Evolutionary conservation across 2,888 invertebrate genomes (phyloP), one percentile per base, ranked within the genome.

Genomic region (Dione juno): DNA sequence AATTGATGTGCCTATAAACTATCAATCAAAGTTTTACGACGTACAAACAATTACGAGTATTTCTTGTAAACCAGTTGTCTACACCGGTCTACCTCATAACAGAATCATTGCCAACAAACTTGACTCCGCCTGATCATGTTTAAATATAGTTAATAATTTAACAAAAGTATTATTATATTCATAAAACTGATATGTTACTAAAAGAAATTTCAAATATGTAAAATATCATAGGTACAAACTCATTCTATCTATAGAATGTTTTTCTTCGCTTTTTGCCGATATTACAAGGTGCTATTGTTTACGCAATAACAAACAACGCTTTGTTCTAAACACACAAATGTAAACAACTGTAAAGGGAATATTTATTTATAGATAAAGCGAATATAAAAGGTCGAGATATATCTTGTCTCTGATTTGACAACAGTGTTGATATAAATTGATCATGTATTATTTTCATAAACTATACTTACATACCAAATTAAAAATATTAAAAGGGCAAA

Each of bases 21-120:
- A 89, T 91, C 90, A 89, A 91, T 92, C 91, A 91, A 84, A 84
- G 85, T 88, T 92, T 91, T 86, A 92, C 89, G 87, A 84, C 80
- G 81, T 78, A 82, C 84, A 85, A 85, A 89, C 90, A 89, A 89
- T 86, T 85, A 37, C 57, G 57, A 57, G 57, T 37, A 86, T 82
- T 84, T 80, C 82, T 82, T 83, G 85, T 86, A 82, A 85, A 84
- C 85, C 82, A 82, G 89, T 90, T 88, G 88, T 90, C 86, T 88
- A 78, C 79, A 78, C 77, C 74, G 70, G 75, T 76, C 78, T 79
- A 80, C 78, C 83, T 81, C 82, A 81, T 81, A 83, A 81, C 54
- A 21, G 28, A 64, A 54, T 45, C 43, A 68, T 68, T 69, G 54
- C 54, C 53, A 61, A 54, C 61, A 28, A 43, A 61, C 28, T 43